phyloP scores from a whole-genome alignment of 2,888 invertebrate genomes.

The Brassicogethes aeneus region DNA sequence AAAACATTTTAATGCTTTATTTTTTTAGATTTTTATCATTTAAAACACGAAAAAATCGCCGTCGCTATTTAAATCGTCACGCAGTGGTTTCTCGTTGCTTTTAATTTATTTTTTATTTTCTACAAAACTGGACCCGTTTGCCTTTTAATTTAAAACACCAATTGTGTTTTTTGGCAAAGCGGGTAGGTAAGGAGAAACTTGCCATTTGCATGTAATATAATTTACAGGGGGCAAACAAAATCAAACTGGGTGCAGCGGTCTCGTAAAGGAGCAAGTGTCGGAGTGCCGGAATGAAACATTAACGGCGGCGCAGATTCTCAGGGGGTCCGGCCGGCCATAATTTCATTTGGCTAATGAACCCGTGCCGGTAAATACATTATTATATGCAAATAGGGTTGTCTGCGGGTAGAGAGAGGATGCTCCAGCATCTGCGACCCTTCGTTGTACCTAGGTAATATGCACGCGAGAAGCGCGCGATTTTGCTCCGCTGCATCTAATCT shows the following conservation, averaged over 20 bases:
- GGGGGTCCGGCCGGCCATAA: conserved; percentile 29
- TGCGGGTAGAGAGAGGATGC: too few relatives aligned
- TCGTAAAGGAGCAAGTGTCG: conserved; percentile 19
- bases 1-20: too few relatives aligned
- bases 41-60: too few relatives aligned
- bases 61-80: too few relatives aligned
- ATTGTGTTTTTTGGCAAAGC: too few relatives aligned
- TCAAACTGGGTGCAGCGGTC: conserved; percentile 20
- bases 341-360: conserved; percentile 38
- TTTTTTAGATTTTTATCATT: too few relatives aligned
- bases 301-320: conserved; percentile 11
- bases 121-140: too few relatives aligned
- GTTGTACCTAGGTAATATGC: too few relatives aligned
- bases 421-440: too few relatives aligned
- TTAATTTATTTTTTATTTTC: too few relatives aligned
- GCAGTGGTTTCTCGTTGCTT: too few relatives aligned
- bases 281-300: conserved; percentile 8
- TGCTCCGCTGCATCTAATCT: conserved; percentile 4
- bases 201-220: conserved; percentile 15
- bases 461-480: not conserved
- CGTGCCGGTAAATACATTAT: conserved; percentile 37
- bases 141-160: too few relatives aligned
- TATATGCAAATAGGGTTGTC: conserved; percentile 36
- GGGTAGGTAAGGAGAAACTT: not conserved
- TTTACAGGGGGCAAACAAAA: conserved; percentile 18